Conservation (phyloP, 2,113 vertebrate species). For the Smithornis capensis region DNA sequence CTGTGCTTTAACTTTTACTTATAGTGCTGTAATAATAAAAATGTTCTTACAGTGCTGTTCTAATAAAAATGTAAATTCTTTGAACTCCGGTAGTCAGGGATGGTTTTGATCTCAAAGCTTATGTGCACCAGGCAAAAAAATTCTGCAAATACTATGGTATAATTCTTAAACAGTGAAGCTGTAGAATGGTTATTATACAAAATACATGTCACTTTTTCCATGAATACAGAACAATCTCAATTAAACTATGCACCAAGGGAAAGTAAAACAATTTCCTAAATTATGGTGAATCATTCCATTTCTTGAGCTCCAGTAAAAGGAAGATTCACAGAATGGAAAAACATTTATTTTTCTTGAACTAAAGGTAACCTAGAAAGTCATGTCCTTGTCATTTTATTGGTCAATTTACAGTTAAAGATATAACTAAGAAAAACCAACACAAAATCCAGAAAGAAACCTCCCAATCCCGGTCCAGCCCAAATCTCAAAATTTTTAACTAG, state of each 20-base stretch:
- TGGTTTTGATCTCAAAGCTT: not conserved
- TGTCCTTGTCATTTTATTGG: fast-evolving
- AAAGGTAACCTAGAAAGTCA: not conserved
- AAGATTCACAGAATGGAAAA: not conserved
- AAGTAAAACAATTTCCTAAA: not conserved
- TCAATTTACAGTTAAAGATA: not conserved
- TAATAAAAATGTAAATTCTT: not conserved
- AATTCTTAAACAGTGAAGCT: not conserved
- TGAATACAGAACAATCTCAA: not conserved
- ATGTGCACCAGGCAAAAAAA: fast-evolving
- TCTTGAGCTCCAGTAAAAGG: not conserved
- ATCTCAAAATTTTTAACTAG: not conserved
- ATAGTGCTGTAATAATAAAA: not conserved
- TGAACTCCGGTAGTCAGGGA: not conserved
- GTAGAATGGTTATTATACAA: not conserved
- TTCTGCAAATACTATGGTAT: not conserved
- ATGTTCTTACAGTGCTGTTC: not conserved
- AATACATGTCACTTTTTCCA: not conserved
- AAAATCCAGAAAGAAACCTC: fast-evolving
- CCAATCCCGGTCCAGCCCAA: fast-evolving
- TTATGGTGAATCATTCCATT: not conserved
- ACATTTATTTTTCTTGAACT: not conserved
- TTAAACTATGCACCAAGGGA: not conserved
- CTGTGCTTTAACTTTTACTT: not conserved
- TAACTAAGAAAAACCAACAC: not conserved